These are phyloP conservation scores for Hyperoodon ampullatus DNA, from an alignment of 2,113 vertebrate species.

Conservation along the genomic window DNA sequence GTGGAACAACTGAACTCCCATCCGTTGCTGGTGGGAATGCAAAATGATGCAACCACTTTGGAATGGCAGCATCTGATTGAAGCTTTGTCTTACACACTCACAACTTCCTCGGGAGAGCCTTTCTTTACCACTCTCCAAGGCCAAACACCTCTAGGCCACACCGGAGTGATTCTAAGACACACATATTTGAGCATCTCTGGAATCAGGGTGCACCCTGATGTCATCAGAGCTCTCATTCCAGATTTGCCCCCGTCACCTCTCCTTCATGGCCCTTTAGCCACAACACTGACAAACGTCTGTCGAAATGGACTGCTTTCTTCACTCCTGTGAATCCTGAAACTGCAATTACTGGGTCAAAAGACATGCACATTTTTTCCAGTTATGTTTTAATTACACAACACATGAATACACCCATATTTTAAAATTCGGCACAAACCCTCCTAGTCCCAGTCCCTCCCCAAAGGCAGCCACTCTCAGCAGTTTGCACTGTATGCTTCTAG, in stretches of 20 bases:
- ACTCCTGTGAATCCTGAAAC: background rate
- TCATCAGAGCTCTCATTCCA: background rate
- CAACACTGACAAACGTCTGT: rapidly evolving
- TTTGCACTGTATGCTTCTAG: background rate
- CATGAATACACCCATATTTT: background rate
- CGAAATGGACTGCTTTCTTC: background rate
- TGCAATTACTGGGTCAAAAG: background rate
- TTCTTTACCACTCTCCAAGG: background rate
- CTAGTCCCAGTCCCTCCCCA: too few species aligned
- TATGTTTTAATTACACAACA: background rate
- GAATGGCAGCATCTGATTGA: rapidly evolving
- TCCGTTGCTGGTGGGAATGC: background rate
- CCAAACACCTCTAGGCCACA: rapidly evolving
- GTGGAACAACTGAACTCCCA: background rate
- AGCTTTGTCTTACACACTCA: rapidly evolving
- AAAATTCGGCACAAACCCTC: background rate
- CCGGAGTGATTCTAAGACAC: rapidly evolving
- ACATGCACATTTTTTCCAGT: too few species aligned
- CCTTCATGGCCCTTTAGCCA: rapidly evolving
- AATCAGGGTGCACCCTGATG: rapidly evolving
- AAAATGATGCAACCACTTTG: background rate
- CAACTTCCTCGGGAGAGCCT: background rate
- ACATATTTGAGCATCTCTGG: too few species aligned
- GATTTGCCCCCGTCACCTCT: background rate
- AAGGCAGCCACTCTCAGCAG: background rate